Evolutionary conservation across 2,888 invertebrate species (phyloP), one percentile per base, ranked within the genome.

Genomic region (Lasioglossum marginatum): DNA sequence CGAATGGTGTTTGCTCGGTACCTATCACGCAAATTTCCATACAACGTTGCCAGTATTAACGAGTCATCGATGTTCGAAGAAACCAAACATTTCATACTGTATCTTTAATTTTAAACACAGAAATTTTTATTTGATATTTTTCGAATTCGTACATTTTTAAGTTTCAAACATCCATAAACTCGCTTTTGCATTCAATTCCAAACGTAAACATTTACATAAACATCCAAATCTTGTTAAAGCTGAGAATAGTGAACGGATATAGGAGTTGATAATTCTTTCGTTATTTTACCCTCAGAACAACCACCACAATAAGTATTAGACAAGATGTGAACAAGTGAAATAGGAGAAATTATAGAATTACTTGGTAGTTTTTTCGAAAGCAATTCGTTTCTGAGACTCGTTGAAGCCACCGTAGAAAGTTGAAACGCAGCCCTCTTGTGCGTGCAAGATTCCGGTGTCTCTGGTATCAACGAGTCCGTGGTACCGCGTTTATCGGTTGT

Each of bases 401-500:
- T 23, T 12, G 37, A 4, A 10, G 19, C 34, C 68, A 34, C 37
- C n/a, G 6, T n/a, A 57, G n/a, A n/a, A 57, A n/a, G 68, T 34
- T 34, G 34, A 34, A 23, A 63, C 16, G 37, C 19, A 37, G 12
- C 23, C 37, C 37, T 12, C 19, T 8, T 23, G 68, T 78, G 57
- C 81, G 60, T 48, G 81, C 57, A 70, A 27, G n/a, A 16, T 68
- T 40, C 19, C 43, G 37, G 37, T 68, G 37, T 75, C 43, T 40
- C 31, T n/a, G 16, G 19, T 23, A 60, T 75, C 63, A 31, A 52
- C 34, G 34, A 34, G 63, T 63, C 45, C 57, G 31, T 16, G 12
- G 60, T 48, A 70, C 57, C 31, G 48, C 80, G 66, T 82, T 81
- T 74, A 82, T 79, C 88, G 81, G 79, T 68, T 73, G 82, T 86